Base-by-base conservation (phyloP, 2,113 vertebrate genomes). In the Rhizomys pruinosus region DNA sequence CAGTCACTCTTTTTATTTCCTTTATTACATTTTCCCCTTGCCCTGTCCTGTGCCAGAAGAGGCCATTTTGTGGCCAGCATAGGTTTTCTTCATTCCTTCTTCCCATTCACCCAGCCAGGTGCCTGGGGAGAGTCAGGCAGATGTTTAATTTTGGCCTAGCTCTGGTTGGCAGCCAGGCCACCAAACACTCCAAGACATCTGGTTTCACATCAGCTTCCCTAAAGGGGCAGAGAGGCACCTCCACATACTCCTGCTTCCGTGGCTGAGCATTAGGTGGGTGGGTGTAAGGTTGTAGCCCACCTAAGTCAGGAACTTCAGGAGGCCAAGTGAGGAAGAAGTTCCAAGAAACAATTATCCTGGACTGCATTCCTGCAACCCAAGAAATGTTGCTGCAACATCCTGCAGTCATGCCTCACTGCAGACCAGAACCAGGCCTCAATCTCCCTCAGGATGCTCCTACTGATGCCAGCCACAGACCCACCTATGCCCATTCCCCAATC, bases 51-150 rank as follows among this genome's bases (percentile, higher is more conserved):
- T 52, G 47, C 84, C 84, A 77, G 47, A 27, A 16, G 78, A 93
- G 95, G 88, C 89, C 77, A 68, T 68, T 84, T 86, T 72, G 94
- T 72, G 82, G 77, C 59, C 44, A n/a, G 59, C 80, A 22, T 74
- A 86, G n/a, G 78, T 79, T 82, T 93, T 76, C 90, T 77, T 74
- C 78, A 85, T 63, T 37, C 64, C 87, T 69, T 80, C 77, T 77
- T 95, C 93, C 94, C 39, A 68, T 81, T 85, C 5, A 0, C 57
- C 92, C 73, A 91, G 91, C 96, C 93, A 89, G 93, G 92, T 97
- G 86, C 82, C 94, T 84, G 93, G 93, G 96, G 80, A 95, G 72
- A 55, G 69, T 44, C 3, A 13, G 79, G 25, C 94, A 97, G 90
- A 97, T 95, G 93, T 76, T 97, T 78, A 74, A 66, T 74, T 55